Evolutionary conservation across 2,888 invertebrate species (phyloP).

Genomic region (Cosmorhoe ocellata): DNA sequence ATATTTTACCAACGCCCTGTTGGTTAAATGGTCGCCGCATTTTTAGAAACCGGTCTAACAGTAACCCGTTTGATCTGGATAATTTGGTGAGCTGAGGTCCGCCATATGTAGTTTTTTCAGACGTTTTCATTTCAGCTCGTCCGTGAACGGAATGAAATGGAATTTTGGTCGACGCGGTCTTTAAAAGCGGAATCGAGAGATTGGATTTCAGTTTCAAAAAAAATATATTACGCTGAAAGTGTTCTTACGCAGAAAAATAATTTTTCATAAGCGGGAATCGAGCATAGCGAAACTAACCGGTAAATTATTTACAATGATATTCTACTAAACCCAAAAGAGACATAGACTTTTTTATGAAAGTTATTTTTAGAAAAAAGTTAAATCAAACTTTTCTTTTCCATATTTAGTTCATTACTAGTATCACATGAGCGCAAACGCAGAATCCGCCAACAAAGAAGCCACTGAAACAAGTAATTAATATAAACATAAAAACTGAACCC

Average conservation of each 20-base stretch:
- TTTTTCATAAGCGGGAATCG: too few relatives aligned
- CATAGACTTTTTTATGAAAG: too few relatives aligned
- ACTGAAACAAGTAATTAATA: slow-evolving; percentile 66
- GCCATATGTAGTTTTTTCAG: slow-evolving; percentile 47
- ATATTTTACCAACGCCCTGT: too few relatives aligned
- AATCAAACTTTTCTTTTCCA: too few relatives aligned
- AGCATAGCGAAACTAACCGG: too few relatives aligned
- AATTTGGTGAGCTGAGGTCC: slow-evolving; percentile 46
- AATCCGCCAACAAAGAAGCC: slow-evolving; percentile 25
- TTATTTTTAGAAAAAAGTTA: too few relatives aligned
- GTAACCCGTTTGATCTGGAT: slow-evolving; percentile 5
- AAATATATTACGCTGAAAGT: background rate
- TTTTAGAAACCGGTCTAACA: background rate
- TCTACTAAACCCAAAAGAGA: too few relatives aligned
- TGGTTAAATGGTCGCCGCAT: background rate
- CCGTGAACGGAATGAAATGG: slow-evolving; percentile 18
- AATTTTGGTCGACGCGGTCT: slow-evolving; percentile 12
- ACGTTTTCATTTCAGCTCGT: slow-evolving; percentile 33
- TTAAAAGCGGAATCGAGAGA: background rate
- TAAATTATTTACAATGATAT: too few relatives aligned
- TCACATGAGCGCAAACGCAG: slow-evolving; percentile 24
- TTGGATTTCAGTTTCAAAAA: background rate
- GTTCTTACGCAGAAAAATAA: too few relatives aligned
- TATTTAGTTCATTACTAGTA: too few relatives aligned
- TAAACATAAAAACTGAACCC: slow-evolving; percentile 57